phyloP scores from a whole-genome alignment of 2,113 vertebrate species.

The Emydura subglobosa region DNA sequence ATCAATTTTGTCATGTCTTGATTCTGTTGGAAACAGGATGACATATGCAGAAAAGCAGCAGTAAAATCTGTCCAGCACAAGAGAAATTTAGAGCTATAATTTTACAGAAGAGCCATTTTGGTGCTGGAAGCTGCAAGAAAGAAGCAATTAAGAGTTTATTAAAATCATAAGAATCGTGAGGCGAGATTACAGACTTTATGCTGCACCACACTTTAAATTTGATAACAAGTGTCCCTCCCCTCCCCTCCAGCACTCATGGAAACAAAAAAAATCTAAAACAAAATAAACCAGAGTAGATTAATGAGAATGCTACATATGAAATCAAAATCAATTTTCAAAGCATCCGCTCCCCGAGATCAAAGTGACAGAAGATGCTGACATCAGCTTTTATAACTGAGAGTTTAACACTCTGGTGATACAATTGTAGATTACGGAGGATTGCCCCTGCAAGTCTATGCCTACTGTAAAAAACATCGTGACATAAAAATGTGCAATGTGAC shows the following conservation, averaged over 20 bases:
- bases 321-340: slow-evolving; percentile 77
- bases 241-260: background rate
- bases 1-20: slow-evolving; percentile 66
- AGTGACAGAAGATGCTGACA: slow-evolving; percentile 69
- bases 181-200: slow-evolving; percentile 71
- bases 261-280: background rate
- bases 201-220: slow-evolving; percentile 43
- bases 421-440: slow-evolving; percentile 64
- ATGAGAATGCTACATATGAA: slow-evolving; percentile 73
- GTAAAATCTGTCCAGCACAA: slow-evolving; percentile 70
- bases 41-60: slow-evolving; percentile 62
- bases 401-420: slow-evolving; percentile 60
- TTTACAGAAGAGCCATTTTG: slow-evolving; percentile 66
- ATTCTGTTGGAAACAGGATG: slow-evolving; percentile 65
- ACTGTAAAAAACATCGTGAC: slow-evolving; percentile 60
- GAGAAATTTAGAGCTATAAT: slow-evolving; percentile 76
- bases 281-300: slow-evolving; percentile 62
- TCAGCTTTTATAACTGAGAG: slow-evolving; percentile 69
- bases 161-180: slow-evolving; percentile 75
- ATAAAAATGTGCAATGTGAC: slow-evolving; percentile 53
- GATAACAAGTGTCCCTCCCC: slow-evolving; percentile 43
- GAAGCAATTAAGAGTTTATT: slow-evolving; percentile 78
- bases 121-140: slow-evolving; percentile 72
- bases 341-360: slow-evolving; percentile 65
- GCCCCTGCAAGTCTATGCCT: slow-evolving; percentile 56